Evolutionary conservation across 2,113 vertebrate genomes (phyloP).

Genomic region (Forbesichthys agassizii): DNA sequence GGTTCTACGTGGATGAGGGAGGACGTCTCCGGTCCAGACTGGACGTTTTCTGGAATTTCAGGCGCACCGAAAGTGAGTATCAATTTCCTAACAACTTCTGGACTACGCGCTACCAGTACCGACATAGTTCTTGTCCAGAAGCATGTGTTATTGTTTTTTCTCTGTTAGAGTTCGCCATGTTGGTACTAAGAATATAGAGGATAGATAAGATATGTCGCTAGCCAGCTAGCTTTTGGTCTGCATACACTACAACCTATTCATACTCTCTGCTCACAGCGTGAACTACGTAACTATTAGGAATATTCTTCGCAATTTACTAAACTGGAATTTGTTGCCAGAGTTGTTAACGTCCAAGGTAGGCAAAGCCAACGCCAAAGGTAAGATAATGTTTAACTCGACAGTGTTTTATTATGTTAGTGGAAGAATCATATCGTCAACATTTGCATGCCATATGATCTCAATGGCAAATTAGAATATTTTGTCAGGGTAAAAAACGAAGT

Average conservation of each 20-base stretch:
- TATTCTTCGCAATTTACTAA: background rate
- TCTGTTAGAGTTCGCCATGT: background rate
- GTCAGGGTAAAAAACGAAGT: too few relatives aligned
- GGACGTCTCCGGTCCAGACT: slow-evolving; percentile 34
- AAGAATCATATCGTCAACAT: too few relatives aligned
- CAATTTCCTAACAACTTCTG: slow-evolving; percentile 49
- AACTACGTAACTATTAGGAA: background rate
- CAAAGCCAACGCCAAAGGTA: background rate
- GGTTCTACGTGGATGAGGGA: slow-evolving; percentile 68
- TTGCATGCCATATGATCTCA: too few relatives aligned
- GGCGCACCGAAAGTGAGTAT: slow-evolving; percentile 69
- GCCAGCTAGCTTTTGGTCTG: slow-evolving; percentile 55
- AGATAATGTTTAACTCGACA: background rate
- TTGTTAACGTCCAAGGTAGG: background rate
- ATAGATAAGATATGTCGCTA: slow-evolving; percentile 45
- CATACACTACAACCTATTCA: slow-evolving; percentile 34
- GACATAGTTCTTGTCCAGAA: background rate
- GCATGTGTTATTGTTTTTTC: background rate
- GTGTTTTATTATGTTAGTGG: background rate
- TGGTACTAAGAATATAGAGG: background rate
- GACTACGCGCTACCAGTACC: background rate
- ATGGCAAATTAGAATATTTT: too few relatives aligned
- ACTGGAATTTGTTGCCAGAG: background rate
- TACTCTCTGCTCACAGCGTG: slow-evolving; percentile 4
- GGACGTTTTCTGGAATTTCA: slow-evolving; percentile 66